Conservation (phyloP, 2,113 vertebrate species). For the Onychostoma macrolepis region DNA sequence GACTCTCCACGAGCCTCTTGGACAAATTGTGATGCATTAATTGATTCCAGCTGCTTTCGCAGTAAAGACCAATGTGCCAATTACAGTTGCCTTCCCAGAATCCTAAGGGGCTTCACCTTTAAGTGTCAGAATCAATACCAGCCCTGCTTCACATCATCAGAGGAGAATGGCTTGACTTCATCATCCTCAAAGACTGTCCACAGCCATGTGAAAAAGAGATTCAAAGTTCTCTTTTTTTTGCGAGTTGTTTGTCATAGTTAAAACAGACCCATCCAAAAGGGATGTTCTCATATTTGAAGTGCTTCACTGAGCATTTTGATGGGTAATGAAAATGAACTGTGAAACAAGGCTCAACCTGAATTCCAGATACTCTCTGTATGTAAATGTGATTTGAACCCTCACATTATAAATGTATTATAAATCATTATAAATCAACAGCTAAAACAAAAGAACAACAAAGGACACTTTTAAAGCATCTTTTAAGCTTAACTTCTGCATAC, state of each 20-base stretch:
- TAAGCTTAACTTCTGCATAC: neutral
- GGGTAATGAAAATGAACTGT: neutral
- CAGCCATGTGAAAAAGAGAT: neutral
- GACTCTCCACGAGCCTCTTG: neutral
- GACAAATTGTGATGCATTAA: neutral
- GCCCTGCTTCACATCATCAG: constrained; percentile 10
- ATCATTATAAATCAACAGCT: neutral
- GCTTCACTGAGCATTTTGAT: neutral
- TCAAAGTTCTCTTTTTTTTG: neutral
- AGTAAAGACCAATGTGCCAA: neutral
- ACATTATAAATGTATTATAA: no score
- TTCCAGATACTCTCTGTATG: neutral
- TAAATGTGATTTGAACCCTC: neutral
- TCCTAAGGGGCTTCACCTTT: constrained; percentile 33
- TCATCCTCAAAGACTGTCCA: constrained; percentile 2
- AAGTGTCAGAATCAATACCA: neutral
- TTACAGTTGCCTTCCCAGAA: neutral
- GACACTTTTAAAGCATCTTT: neutral
- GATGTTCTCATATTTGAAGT: constrained; percentile 16
- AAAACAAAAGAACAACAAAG: neutral
- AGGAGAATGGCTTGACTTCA: constrained; percentile 19
- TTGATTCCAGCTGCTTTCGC: constrained; percentile 12
- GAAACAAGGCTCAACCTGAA: neutral
- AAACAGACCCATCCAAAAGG: constrained; percentile 10
- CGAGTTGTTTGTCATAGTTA: neutral